Evolutionary conservation across 1,140 invertebrate genomes (phyloP).

Genomic region (Nymphalis io): DNA sequence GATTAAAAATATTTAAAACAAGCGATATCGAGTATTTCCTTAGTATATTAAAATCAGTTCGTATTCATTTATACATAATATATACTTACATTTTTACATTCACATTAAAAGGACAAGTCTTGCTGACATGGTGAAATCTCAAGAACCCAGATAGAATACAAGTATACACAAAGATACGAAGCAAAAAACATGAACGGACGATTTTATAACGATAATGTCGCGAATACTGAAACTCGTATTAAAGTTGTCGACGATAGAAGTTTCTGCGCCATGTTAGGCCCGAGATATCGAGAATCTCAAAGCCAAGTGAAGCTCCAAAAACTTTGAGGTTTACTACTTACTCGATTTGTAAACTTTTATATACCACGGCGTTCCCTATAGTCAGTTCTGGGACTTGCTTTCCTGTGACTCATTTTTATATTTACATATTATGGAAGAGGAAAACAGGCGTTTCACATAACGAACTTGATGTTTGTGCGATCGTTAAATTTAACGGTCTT

Average conservation of each 20-base stretch:
- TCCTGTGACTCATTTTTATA: neutral
- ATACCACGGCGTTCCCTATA: slow-evolving; percentile 28
- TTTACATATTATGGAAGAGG: neutral
- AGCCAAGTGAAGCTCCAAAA: slow-evolving; percentile 42
- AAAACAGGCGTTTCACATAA: too few relatives aligned
- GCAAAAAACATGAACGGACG: neutral
- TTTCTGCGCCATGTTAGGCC: slow-evolving; percentile 45
- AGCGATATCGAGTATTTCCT: too few relatives aligned
- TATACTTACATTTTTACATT: too few relatives aligned
- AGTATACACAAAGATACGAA: slow-evolving; percentile 4
- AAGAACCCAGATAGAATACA: neutral
- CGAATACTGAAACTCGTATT: slow-evolving; percentile 54
- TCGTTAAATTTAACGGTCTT: too few relatives aligned
- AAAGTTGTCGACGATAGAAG: slow-evolving; percentile 48
- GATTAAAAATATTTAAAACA: too few relatives aligned
- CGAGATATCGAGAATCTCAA: slow-evolving; percentile 52
- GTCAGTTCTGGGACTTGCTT: neutral
- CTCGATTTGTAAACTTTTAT: slow-evolving; percentile 61
- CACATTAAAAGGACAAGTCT: too few relatives aligned
- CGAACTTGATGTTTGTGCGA: too few relatives aligned
- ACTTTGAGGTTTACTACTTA: slow-evolving; percentile 54
- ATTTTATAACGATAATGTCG: slow-evolving; percentile 58
- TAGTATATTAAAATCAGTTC: too few relatives aligned
- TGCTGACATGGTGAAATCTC: too few relatives aligned
- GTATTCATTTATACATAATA: too few relatives aligned